Base-by-base conservation (phyloP, 2,113 vertebrate species). In the Hyperoodon ampullatus region DNA sequence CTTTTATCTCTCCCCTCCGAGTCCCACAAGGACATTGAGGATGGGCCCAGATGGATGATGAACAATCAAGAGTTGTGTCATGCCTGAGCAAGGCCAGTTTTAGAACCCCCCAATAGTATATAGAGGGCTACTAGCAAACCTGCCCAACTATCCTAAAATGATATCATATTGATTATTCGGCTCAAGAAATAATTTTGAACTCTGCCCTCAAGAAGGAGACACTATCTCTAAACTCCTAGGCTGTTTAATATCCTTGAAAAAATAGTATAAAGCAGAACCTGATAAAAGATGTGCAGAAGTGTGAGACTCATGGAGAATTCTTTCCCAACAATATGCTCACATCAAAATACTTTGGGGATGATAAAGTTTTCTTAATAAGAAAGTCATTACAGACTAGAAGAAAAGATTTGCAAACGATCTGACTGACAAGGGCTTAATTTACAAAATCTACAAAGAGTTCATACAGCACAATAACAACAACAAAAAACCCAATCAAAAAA, bases 21-120 rank as follows among this genome's bases (percentile, higher is more conserved):
- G 6, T 55, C 13, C 23, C 21, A 42, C 3, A 65, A 0, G 8
- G 3, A n/a, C 18, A 8, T n/a, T 0, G 7, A 12, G 8, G 33
- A 71, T 39, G 19, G 58, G 3, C 30, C 6, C 47, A 84, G 11
- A 55, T 13, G 16, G 23, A 35, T 50, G 8, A 30, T 42, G 16
- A 16, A 47, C 4, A 13, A 9, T 55, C 19, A 35, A 11, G 35
- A 65, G 13, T 47, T 50, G 8, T 50, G 24, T 28, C 87, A 78
- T 35, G 28, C 4, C 4, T 39, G 21, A 89, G 33, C 16, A 58
- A 39, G 16, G 24, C 6, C 24, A 6, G 33, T 28, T 21, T 33
- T 66, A 47, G 2, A 86, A 91, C 8, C 2, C 2, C 23, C 30
- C n/a, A 86, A 8, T 23, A 5, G 16, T 14, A 58, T 14, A 24